A percentile compares a stretch with the other conserved stretches of the same genome.
Conservation (phyloP, 2,888 invertebrate genomes). For the Ophioninae sp. region DNA sequence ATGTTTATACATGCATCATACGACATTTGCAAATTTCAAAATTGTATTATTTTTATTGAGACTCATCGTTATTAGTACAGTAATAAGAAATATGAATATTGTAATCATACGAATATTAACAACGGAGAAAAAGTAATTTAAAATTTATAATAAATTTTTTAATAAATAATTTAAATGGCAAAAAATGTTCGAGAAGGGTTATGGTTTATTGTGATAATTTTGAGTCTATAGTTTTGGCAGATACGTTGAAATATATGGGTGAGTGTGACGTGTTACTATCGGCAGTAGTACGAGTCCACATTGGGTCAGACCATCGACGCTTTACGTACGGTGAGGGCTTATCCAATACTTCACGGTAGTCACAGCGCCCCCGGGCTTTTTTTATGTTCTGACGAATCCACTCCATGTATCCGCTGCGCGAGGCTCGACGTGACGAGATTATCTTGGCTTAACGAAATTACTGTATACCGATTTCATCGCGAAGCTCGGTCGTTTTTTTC, state of each 20-base stretch:
- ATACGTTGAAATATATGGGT: neutral
- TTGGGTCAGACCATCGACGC: slow-evolving; percentile 20
- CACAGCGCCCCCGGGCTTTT: slow-evolving; percentile 1
- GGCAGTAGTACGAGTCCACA: slow-evolving; percentile 13
- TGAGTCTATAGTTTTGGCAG: neutral
- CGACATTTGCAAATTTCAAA: no score
- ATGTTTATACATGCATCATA: no score
- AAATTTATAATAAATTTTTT: no score
- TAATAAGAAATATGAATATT: no score
- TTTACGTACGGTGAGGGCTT: slow-evolving; percentile 36
- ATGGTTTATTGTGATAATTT: neutral
- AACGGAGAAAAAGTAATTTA: neutral
- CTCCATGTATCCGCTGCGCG: slow-evolving; percentile 28
- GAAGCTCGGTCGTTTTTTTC: slow-evolving; percentile 1
- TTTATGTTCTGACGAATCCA: slow-evolving; percentile 24
- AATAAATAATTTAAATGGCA: no score
- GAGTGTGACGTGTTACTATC: neutral
- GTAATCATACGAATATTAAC: no score
- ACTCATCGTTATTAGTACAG: no score
- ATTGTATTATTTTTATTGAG: no score
- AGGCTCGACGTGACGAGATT: slow-evolving; percentile 49
- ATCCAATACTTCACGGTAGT: slow-evolving; percentile 49
- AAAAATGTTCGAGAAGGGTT: neutral
- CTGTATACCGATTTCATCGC: slow-evolving; percentile 49
- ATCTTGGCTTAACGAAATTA: slow-evolving; percentile 46